phyloP scores from a whole-genome alignment of 2,113 vertebrate species.

The Urocitellus parryii region DNA sequence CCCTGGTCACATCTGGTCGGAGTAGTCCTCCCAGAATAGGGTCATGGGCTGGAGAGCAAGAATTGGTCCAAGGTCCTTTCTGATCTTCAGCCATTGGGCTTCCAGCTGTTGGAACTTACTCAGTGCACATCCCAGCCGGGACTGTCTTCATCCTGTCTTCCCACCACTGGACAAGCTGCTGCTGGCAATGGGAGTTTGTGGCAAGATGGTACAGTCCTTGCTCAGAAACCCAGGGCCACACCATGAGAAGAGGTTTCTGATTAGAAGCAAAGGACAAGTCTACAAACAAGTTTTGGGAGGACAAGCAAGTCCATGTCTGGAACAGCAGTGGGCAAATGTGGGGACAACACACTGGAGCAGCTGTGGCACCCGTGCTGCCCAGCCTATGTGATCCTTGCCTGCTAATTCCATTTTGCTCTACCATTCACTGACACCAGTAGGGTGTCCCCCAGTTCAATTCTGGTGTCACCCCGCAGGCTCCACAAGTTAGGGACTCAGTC shows the following conservation, averaged over 20 bases:
- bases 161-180: neutral
- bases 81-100: neutral
- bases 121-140: too few relatives aligned
- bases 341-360: neutral
- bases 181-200: neutral
- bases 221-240: neutral
- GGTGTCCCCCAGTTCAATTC: neutral
- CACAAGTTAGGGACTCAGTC: neutral
- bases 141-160: too few relatives aligned
- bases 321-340: neutral
- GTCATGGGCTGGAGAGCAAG: neutral
- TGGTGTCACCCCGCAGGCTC: neutral
- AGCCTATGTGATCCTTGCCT: neutral
- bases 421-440: neutral
- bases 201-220: neutral
- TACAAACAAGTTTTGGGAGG: neutral
- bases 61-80: neutral
- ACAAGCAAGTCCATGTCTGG: neutral
- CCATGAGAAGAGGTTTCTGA: neutral
- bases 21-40: neutral
- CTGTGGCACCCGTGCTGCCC: rapidly evolving
- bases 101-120: neutral
- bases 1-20: neutral
- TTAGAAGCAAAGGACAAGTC: neutral
- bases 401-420: neutral